Conservation (phyloP, 2,797 vertebrate genomes). For the Oryzias dopingdopingensis region DNA sequence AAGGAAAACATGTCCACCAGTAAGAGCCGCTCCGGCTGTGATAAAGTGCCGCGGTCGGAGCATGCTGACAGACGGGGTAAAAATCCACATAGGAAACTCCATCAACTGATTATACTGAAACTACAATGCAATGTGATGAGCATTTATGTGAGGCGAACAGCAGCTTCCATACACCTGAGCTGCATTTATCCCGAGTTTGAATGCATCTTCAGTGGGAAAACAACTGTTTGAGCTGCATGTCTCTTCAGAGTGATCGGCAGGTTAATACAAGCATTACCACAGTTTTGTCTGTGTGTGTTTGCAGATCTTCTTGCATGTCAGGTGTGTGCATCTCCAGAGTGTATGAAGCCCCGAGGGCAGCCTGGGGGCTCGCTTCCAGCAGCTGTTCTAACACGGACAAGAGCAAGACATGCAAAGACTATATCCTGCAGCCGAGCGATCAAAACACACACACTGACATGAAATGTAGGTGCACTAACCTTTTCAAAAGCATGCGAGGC, state of each 20-base stretch:
- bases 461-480: constrained; percentile 42
- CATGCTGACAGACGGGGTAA: constrained; percentile 78
- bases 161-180: constrained; percentile 72
- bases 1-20: constrained; percentile 80
- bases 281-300: constrained; percentile 27
- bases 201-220: constrained; percentile 29
- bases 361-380: constrained; percentile 73
- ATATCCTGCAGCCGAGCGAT: constrained; percentile 66
- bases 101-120: constrained; percentile 85
- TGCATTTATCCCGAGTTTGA: constrained; percentile 54
- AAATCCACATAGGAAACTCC: constrained; percentile 78
- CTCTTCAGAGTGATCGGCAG: constrained; percentile 39
- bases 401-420: constrained; percentile 71
- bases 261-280: constrained; percentile 52
- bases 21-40: constrained; percentile 80
- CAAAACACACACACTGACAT: constrained; percentile 26
- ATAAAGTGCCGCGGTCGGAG: constrained; percentile 84
- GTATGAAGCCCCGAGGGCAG: constrained; percentile 74
- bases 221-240: neutral
- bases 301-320: constrained; percentile 38
- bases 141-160: constrained; percentile 87
- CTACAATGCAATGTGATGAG: constrained; percentile 85
- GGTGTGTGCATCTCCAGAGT: constrained; percentile 58
- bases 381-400: constrained; percentile 77
- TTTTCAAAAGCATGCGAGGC: constrained; percentile 62